These are phyloP conservation scores for Parascotia fuliginaria DNA, from an alignment of 2,888 invertebrate genomes.

Conservation along the genomic window DNA sequence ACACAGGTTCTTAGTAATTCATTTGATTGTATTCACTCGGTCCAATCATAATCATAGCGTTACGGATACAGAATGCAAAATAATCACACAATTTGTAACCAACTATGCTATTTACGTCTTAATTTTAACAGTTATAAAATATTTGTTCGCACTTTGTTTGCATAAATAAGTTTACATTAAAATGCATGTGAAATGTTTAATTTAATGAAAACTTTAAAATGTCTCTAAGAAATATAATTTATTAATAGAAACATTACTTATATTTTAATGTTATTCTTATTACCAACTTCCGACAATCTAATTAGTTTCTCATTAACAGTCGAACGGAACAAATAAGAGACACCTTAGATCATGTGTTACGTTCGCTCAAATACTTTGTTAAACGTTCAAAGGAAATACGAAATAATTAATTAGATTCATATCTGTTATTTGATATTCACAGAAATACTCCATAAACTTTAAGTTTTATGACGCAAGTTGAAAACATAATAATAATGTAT, in stretches of 20 bases:
- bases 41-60: background rate
- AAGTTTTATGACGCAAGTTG: conserved; percentile 27
- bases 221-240: conserved; percentile 1
- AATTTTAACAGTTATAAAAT: conserved; percentile 69
- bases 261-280: conserved; percentile 11
- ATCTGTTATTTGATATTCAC: conserved; percentile 40
- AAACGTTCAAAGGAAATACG: conserved; percentile 22
- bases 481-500: conserved; percentile 31
- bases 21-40: conserved; percentile 1
- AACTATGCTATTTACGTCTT: conserved; percentile 65
- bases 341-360: conserved; percentile 7
- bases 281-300: conserved; percentile 25
- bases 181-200: conserved; percentile 45
- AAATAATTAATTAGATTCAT: conserved; percentile 34
- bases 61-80: conserved; percentile 6
- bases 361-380: conserved; percentile 17
- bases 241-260: conserved; percentile 14
- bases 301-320: conserved; percentile 29
- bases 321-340: conserved; percentile 27
- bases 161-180: conserved; percentile 62
- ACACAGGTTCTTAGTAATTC: background rate
- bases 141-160: conserved; percentile 63
- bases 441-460: conserved; percentile 36
- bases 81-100: background rate
- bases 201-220: background rate